phyloP scores from a whole-genome alignment of 2,113 vertebrate genomes.

The Oophaga pumilio region DNA sequence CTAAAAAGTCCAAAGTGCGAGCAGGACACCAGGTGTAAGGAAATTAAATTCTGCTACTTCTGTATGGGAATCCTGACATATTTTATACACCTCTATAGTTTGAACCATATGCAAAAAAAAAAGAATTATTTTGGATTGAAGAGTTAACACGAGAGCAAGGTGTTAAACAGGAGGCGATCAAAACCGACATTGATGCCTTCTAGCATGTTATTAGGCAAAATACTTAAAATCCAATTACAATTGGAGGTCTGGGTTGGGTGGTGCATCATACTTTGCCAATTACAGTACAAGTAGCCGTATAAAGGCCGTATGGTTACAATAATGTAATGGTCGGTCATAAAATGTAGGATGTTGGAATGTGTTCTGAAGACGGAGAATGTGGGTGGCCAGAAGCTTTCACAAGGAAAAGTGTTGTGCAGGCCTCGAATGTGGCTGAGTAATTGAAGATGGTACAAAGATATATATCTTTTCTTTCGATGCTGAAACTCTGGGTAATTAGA shows the following conservation, averaged over 20 bases:
- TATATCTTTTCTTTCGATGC: conserved; percentile 30
- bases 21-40: background rate
- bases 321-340: conserved; percentile 18
- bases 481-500: conserved; percentile 30
- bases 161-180: background rate
- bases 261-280: background rate
- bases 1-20: background rate
- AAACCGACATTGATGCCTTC: background rate
- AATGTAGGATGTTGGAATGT: conserved; percentile 19
- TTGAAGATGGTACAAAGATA: too few species aligned
- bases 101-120: background rate
- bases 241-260: conserved; percentile 16
- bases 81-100: background rate
- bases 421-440: conserved; percentile 11
- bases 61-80: background rate
- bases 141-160: background rate
- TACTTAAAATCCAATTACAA: background rate
- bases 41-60: background rate
- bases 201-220: conserved; percentile 15
- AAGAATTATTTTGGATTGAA: background rate
- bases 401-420: conserved; percentile 5
- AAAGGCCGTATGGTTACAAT: background rate
- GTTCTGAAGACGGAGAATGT: background rate
- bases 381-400: conserved; percentile 5
- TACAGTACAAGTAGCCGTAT: background rate